phyloP scores from a whole-genome alignment of 2,888 invertebrate genomes.

The Sminthurides aquaticus region DNA sequence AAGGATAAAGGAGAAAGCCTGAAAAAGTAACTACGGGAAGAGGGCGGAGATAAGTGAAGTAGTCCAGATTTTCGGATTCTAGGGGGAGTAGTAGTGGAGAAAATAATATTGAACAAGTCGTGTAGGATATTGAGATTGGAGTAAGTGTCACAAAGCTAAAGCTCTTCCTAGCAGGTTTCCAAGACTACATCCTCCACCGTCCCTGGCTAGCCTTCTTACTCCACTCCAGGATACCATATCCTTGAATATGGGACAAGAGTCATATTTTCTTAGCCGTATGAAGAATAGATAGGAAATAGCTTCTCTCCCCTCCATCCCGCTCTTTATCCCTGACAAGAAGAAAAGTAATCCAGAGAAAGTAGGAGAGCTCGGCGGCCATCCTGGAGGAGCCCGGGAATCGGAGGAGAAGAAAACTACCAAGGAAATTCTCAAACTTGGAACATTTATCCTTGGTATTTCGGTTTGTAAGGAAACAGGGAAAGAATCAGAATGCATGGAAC shows the following conservation, averaged over 20 bases:
- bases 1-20: no score
- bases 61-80: background rate
- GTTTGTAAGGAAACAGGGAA: no score
- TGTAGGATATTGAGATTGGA: background rate
- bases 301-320: background rate
- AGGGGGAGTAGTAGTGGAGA: background rate
- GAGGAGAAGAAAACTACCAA: background rate
- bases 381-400: no score
- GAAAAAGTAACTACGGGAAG: no score
- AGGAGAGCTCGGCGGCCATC: no score
- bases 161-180: no score
- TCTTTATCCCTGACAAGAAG: background rate
- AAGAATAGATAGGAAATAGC: background rate
- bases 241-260: background rate
- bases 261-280: background rate
- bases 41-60: background rate
- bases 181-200: no score
- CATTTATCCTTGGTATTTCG: background rate
- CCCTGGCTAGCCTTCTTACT: no score
- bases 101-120: background rate
- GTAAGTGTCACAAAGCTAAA: background rate
- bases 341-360: no score
- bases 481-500: background rate
- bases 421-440: background rate
- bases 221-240: no score